A percentile compares a stretch with the other conserved stretches of the same genome.
Conservation (phyloP, 64 coral and sea anemone species). For the Dendrophyllia cribrosa region DNA sequence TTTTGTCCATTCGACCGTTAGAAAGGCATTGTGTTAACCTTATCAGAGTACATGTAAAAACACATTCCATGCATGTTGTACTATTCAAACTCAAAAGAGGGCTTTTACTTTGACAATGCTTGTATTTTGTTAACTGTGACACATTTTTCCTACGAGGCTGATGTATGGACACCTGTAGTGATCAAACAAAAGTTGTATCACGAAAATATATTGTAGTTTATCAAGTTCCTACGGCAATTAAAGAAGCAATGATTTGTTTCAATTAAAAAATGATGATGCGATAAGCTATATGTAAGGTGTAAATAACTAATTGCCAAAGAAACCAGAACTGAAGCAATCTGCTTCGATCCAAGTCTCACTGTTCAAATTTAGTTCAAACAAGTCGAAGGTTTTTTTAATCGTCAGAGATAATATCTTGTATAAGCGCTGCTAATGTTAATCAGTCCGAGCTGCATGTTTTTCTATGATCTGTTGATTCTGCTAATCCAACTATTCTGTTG, state of each 20-base stretch:
- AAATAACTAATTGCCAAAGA: background rate
- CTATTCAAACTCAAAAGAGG: too few species aligned
- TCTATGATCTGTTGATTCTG: background rate
- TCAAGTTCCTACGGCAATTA: background rate
- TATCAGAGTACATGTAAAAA: too few species aligned
- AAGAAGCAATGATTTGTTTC: background rate
- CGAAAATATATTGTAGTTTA: background rate
- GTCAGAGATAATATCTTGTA: background rate
- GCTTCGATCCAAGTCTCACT: too few species aligned
- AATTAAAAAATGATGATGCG: background rate
- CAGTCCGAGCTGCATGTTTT: background rate
- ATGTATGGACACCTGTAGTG: too few species aligned
- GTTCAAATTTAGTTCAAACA: background rate
- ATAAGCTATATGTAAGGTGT: background rate
- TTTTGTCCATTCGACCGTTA: too few species aligned
- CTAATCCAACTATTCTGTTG: background rate
- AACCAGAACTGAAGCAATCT: background rate
- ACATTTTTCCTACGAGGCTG: too few species aligned
- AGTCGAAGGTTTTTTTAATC: too few species aligned
- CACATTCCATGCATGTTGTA: too few species aligned
- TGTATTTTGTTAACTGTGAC: too few species aligned
- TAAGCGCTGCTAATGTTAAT: background rate
- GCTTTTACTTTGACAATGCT: too few species aligned
- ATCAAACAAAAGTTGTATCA: too few species aligned
- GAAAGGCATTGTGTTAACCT: too few species aligned